phyloP scores from a whole-genome alignment of 1,140 invertebrate species.

The Stegodyphus mimosarum region DNA sequence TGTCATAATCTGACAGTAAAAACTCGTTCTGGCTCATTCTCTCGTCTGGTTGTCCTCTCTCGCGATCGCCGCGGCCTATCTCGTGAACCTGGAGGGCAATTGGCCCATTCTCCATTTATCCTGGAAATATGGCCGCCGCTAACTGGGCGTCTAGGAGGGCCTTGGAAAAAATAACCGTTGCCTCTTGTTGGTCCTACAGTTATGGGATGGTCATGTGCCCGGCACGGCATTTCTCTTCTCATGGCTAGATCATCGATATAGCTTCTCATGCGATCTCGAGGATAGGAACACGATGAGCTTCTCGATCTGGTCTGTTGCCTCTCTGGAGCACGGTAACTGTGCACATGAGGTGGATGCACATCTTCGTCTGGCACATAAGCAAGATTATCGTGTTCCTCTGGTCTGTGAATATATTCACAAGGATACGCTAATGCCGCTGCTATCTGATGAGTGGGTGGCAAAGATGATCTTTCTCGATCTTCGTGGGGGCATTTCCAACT shows the following conservation, averaged over 20 bases:
- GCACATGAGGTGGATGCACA: background rate
- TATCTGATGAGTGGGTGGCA: background rate
- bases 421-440: background rate
- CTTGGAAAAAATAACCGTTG: conserved; percentile 15
- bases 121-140: background rate
- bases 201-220: conserved; percentile 18
- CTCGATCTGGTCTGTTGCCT: background rate
- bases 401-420: background rate
- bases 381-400: conserved; percentile 42
- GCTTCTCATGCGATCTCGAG: conserved; percentile 48
- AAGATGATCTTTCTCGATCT: conserved; percentile 17
- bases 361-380: conserved; percentile 43
- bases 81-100: background rate
- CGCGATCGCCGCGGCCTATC: conserved; percentile 24
- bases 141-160: conserved; percentile 31
- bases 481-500: conserved; percentile 67
- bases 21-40: conserved; percentile 25
- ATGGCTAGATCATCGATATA: conserved; percentile 40
- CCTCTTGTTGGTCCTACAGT: background rate
- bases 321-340: background rate
- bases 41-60: conserved; percentile 22
- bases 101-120: background rate
- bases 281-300: conserved; percentile 36
- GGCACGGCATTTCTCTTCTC: background rate
- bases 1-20: conserved; percentile 56